phyloP scores from a whole-genome alignment of 2,888 invertebrate species.

The Brenthis hecate region DNA sequence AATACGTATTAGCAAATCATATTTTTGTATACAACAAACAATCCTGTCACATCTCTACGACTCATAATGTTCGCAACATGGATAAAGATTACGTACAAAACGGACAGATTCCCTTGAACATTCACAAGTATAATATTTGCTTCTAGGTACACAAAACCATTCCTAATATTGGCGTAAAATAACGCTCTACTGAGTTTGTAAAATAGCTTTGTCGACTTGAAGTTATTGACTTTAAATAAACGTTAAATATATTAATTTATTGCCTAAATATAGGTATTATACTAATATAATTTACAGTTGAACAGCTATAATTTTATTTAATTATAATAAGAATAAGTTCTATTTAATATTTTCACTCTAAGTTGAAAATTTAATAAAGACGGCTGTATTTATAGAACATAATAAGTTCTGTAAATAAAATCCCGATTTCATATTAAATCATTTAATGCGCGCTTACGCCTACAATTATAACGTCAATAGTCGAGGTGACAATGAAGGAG shows the following conservation, averaged over 20 bases:
- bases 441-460: slow-evolving; percentile 16
- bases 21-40: too few species aligned
- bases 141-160: neutral
- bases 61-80: too few species aligned
- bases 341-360: neutral
- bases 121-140: neutral
- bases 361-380: neutral
- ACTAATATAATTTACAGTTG: too few species aligned
- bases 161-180: slow-evolving; percentile 8
- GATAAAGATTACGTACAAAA: too few species aligned
- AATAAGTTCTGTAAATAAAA: slow-evolving; percentile 10
- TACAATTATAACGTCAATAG: slow-evolving; percentile 34
- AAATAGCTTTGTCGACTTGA: slow-evolving; percentile 1
- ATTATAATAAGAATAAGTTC: too few species aligned
- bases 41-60: too few species aligned
- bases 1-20: too few species aligned
- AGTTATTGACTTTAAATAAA: neutral
- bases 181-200: slow-evolving; percentile 14
- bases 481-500: slow-evolving; percentile 39
- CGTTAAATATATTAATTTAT: too few species aligned
- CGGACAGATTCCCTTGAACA: neutral
- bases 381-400: neutral
- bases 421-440: slow-evolving; percentile 19
- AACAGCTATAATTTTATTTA: too few species aligned
- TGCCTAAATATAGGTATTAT: too few species aligned